Evolutionary conservation across 2,797 vertebrate genomes (phyloP), one percentile per base, ranked within the genome.

Genomic region (Lateolabrax maculatus): DNA sequence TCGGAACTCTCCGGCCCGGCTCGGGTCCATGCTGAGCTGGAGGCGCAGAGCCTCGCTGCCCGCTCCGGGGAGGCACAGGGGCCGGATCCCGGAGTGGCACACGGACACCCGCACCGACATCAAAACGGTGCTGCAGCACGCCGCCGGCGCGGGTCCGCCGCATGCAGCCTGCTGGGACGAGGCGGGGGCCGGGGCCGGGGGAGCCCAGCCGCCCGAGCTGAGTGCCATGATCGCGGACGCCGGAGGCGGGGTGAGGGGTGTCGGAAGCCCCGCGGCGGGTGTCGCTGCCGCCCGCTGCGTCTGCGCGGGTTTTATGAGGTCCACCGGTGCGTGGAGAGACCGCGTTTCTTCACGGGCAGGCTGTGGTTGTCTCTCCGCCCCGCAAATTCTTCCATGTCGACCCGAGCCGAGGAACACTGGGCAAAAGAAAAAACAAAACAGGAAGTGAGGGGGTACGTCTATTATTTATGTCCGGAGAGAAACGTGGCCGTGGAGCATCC

Each of bases 91-190:
- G 41, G 94, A 94, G 7, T 95, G 95, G 39, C 94, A 94, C 89
- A 96, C 96, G n/a, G 94, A 95, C 21, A 95, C 97, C 31, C 95
- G 94, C 37, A 97, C 97, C 1, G 96, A 95, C 94, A 97, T 94
- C 34, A 98, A 68, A 52, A 97, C 96, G 0, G 95, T 95, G 27
- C 90, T 93, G 90, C 82, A 96, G 90, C 82, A 91, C 34, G 89
- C 80, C 16, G 90, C 63, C 43, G 79, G 85, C 8, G 74, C 63
- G 15, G 88, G 76, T 23, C 87, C 88, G n/a, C 87, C 82, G 73
- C 90, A 87, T 12, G 74, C 61, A 65, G 84, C 80, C 82, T 90
- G 93, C 4, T 86, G 94, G 53, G 93, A 93, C 71, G 90, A 88
- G 36, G 91, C 75, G 39, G 90, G 66, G 27, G 85, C 84, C 76